Evolutionary conservation across 2,113 vertebrate genomes (phyloP).

Genomic region (Misgurnus anguillicaudatus): DNA sequence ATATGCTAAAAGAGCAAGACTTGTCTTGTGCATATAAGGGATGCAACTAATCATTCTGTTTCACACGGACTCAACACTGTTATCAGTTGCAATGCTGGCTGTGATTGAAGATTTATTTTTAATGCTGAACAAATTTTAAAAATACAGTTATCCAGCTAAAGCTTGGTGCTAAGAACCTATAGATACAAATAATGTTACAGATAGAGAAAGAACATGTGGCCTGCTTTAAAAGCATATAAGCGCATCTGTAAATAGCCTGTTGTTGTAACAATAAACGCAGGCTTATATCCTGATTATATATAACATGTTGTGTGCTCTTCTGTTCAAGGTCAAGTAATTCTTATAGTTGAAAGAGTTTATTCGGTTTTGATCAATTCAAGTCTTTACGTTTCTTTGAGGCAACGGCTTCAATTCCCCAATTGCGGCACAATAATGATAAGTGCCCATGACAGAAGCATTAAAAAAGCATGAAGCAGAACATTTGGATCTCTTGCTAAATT

Average conservation of each 20-base stretch:
- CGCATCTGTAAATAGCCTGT: conserved; percentile 28
- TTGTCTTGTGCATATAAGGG: conserved; percentile 21
- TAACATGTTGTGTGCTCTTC: conserved; percentile 49
- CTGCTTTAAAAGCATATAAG: conserved; percentile 15
- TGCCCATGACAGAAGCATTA: conserved; percentile 52
- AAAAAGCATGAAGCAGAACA: no score
- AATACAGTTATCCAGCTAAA: conserved; percentile 3
- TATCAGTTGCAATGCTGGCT: conserved; percentile 32
- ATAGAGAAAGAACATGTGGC: conserved; percentile 6
- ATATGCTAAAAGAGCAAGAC: conserved; percentile 55
- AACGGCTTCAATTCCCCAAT: conserved; percentile 19
- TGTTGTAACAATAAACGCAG: conserved; percentile 54
- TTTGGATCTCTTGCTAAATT: not conserved
- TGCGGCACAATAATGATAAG: conserved; percentile 43
- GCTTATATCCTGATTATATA: conserved; percentile 52
- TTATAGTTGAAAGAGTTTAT: conserved; percentile 56
- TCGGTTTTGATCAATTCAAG: conserved; percentile 47
- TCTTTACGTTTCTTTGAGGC: conserved; percentile 25
- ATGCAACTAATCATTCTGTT: conserved; percentile 58
- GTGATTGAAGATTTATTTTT: conserved; percentile 59
- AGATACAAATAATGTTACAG: not conserved
- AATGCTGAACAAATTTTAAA: conserved; percentile 53
- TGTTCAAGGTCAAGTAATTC: conserved; percentile 62
- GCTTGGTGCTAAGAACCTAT: not conserved
- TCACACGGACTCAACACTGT: not conserved